Base-by-base conservation (phyloP, 1,140 invertebrate species). In the Schmidtea mediterranea region DNA sequence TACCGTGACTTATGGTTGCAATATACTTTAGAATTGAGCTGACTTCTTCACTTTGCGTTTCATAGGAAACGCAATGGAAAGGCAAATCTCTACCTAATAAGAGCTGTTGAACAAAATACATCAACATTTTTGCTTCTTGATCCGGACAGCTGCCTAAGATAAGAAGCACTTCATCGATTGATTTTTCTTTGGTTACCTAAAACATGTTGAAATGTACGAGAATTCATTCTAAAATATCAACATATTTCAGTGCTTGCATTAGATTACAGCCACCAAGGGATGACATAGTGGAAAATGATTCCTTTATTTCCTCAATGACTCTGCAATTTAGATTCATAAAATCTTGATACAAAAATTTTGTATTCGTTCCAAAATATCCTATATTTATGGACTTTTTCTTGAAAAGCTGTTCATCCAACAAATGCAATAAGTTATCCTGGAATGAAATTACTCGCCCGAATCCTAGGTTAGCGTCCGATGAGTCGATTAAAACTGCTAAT, bases 351-450 rank as follows among this genome's bases (percentile, higher is more conserved):
- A 65, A 45, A 12, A 59, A 56, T 19, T 59, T 55, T 6, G 59
- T 37, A 24, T 61, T 59, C 26, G 59, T 57, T 10, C 62, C 63
- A 56, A 62, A 66, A 22, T 55, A 55, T 48, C 59, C 54, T 32
- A 66, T 50, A 50, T 62, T 65, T n/a, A 65, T 40, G 13, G 55
- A 54, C 24, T 55, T 55, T 49, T 58, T 63, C 9, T 53, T 55
- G 2, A 55, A 53, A 13, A 67, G 43, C 48, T 67, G 65, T 46
- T 66, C 63, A 54, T 67, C 61, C 13, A 66, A 51, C 8, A 67
- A 51, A 53, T 65, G 62, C 15, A 53, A 1, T 36, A 53, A 43
- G 13, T 45, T 32, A 12, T 52, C 26, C 26, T 53, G 50, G 8
- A 52, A 37, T 21, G 46, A 43, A 32, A 39, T 59, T 6, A 32